Conservation (phyloP, 2,113 vertebrate genomes). For the Gopherus evgoodei region DNA sequence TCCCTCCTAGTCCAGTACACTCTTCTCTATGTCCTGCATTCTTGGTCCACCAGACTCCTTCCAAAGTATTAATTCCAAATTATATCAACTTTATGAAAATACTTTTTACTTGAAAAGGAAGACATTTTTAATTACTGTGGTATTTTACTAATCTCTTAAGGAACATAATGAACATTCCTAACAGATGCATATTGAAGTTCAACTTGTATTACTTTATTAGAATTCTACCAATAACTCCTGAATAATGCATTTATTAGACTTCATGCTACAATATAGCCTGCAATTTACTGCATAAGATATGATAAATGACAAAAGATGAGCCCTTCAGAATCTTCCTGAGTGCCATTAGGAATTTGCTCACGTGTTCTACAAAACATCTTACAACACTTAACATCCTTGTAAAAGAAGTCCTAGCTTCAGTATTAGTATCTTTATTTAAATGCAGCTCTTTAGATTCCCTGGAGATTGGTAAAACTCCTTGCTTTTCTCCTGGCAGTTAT, state of each 20-base stretch:
- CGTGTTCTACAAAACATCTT: conserved; percentile 56
- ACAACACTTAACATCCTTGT: conserved; percentile 52
- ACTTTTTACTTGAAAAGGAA: not conserved
- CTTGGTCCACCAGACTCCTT: no score
- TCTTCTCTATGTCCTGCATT: not conserved
- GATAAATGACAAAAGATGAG: conserved; percentile 65
- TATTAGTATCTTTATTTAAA: conserved; percentile 79
- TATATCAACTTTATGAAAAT: not conserved
- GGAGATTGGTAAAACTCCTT: conserved; percentile 54
- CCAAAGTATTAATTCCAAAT: not conserved
- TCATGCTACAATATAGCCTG: conserved; percentile 43
- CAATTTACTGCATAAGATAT: conserved; percentile 58
- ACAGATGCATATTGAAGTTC: not conserved
- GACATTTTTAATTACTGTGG: not conserved
- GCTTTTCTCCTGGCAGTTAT: conserved; percentile 24
- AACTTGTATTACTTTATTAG: conserved; percentile 25
- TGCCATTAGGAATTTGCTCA: conserved; percentile 60
- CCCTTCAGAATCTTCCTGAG: conserved; percentile 40
- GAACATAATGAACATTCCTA: conserved; percentile 6
- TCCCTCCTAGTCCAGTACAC: not conserved
- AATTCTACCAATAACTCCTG: conserved; percentile 38
- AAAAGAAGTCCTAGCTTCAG: conserved; percentile 51
- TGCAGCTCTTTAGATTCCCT: conserved; percentile 66
- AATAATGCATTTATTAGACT: conserved; percentile 61
- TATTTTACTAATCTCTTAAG: not conserved